These are phyloP conservation scores for Diloba caeruleocephala DNA, from an alignment of 2,888 invertebrate genomes.

Conservation along the genomic window DNA sequence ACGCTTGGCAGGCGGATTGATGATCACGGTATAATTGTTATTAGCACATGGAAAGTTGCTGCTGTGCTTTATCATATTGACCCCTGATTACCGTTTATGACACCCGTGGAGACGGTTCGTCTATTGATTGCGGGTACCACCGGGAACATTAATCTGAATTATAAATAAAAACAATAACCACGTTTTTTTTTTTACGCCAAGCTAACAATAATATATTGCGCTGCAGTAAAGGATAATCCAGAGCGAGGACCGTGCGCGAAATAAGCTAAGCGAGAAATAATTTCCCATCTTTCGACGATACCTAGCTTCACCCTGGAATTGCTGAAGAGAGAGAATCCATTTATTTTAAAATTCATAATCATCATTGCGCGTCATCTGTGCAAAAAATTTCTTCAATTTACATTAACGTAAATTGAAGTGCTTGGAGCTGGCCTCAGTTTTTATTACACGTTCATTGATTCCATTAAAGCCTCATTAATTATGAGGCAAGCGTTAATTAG, in stretches of 20 bases:
- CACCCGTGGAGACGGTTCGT: too few species aligned
- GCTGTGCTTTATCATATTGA: too few species aligned
- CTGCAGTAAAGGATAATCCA: background rate
- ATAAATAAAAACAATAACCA: too few species aligned
- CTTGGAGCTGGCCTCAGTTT: slow-evolving; percentile 7
- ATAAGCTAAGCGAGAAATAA: slow-evolving; percentile 24
- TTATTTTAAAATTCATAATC: slow-evolving; percentile 49
- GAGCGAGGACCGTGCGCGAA: background rate
- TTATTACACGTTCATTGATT: slow-evolving; percentile 7
- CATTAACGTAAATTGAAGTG: slow-evolving; percentile 23
- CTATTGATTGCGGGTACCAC: too few species aligned
- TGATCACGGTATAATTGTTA: too few species aligned
- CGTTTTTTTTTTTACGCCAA: too few species aligned
- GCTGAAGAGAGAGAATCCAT: slow-evolving; percentile 38
- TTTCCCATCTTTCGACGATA: background rate
- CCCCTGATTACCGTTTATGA: too few species aligned
- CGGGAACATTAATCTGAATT: too few species aligned
- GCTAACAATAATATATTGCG: too few species aligned
- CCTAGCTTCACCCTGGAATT: slow-evolving; percentile 19
- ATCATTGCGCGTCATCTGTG: slow-evolving; percentile 37
- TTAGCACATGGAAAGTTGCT: too few species aligned
- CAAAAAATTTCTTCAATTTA: slow-evolving; percentile 31
- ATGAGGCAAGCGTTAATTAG: background rate
- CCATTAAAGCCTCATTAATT: slow-evolving; percentile 13
- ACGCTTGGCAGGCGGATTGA: too few species aligned